A percentile compares a stretch with the other conserved stretches of the same genome.
These are phyloP conservation scores for Sinocyclocheilus anophthalmus DNA, from an alignment of 2,113 vertebrate genomes.

Conservation along the genomic window DNA sequence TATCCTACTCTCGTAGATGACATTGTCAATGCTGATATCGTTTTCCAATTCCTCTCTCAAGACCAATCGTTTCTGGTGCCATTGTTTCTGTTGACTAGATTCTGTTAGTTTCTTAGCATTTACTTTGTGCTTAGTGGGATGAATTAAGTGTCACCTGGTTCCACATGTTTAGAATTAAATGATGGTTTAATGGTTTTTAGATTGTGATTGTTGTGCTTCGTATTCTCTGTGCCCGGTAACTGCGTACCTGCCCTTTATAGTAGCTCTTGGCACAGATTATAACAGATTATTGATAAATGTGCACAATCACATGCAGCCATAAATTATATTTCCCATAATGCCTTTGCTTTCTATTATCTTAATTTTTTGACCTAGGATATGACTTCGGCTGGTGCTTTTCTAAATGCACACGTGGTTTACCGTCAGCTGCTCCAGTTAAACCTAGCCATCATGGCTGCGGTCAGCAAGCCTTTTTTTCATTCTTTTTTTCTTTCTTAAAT, in stretches of 20 bases:
- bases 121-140: conserved; percentile 12
- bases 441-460: neutral
- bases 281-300: conserved; percentile 5
- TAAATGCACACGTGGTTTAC: conserved; percentile 3
- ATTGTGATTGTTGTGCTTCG: conserved; percentile 15
- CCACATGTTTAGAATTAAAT: neutral
- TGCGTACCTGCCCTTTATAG: conserved; percentile 9
- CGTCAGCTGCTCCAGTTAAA: conserved; percentile 10
- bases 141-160: conserved; percentile 26
- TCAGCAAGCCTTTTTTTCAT: neutral
- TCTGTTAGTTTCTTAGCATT: conserved; percentile 30
- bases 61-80: conserved; percentile 55
- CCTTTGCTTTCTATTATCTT: conserved; percentile 19
- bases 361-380: neutral
- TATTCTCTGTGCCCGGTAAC: conserved; percentile 24
- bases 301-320: conserved; percentile 19
- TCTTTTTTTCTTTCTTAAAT: neutral
- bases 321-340: conserved; percentile 27
- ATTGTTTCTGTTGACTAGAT: conserved; percentile 45
- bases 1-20: neutral
- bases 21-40: neutral
- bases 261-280: conserved; percentile 28
- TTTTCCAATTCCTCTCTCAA: conserved; percentile 25
- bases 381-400: neutral
- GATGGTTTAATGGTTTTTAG: conserved; percentile 5